Evolutionary conservation across 2,888 invertebrate genomes (phyloP), one percentile per base, ranked within the genome.

Genomic region (Caenorhabditis imperialis): DNA sequence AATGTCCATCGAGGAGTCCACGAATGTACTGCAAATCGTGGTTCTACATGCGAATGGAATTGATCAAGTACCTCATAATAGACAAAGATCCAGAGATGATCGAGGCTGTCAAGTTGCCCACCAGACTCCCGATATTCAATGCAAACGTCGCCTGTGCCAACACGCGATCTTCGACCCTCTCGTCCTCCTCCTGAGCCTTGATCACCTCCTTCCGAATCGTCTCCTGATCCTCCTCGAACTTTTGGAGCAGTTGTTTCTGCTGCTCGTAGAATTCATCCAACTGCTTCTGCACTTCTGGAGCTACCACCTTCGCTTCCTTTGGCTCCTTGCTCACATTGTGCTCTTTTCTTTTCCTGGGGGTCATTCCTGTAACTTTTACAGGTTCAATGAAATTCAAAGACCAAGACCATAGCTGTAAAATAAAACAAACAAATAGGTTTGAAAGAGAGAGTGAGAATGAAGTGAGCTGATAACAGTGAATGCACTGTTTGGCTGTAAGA

Each of bases 41-140:
- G n/a, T n/a, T n/a, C n/a, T n/a, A n/a, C n/a, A n/a, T n/a, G n/a
- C n/a, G n/a, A n/a, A n/a, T n/a, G n/a, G n/a, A n/a, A n/a, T n/a
- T n/a, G n/a, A n/a, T n/a, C n/a, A n/a, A n/a, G n/a, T n/a, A 76
- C 78, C 78, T 78, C 61, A 78, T 75, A 45, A 78, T 75, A 23
- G 75, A 75, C 1, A 78, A 50, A 16, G 75, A 75, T 48, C 78
- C 78, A 16, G 78, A 78, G 10, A 78, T 63, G 22, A 75, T 47
- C 0, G 78, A 75, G 4, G 78, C 78, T 7, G 58, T 50, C 16
- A 75, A 25, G 25, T 78, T 78, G 2, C 75, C 78, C 27, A 78
- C 51, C 8, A 78, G 35, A 22, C 65, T 53, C 20, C 51, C 73
- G 16, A 78, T 74, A 23, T 75, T 78, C 14, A 78, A 48, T 1